A percentile compares a stretch with the other conserved stretches of the same genome.
These are phyloP conservation scores for Ascaphus truei DNA, from an alignment of 2,113 vertebrate species.

Conservation along the genomic window DNA sequence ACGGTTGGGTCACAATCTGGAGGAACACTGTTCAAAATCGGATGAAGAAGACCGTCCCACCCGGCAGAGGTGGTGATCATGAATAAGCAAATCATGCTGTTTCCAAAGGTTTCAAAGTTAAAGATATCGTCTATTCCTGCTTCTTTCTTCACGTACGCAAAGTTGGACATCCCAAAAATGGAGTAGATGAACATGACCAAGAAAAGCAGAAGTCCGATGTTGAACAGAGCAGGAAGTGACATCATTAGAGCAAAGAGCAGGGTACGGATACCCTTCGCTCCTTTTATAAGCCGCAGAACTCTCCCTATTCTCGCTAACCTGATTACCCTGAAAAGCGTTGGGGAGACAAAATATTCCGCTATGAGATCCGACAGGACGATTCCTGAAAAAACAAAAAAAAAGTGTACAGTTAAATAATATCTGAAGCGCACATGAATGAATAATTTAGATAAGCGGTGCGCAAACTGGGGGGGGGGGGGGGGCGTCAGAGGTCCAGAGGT, in stretches of 20 bases:
- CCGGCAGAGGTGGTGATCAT: conserved; percentile 92
- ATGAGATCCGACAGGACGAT: conserved; percentile 89
- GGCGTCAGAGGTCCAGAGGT: too few species aligned
- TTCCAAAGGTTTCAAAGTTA: conserved; percentile 95
- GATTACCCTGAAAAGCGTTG: conserved; percentile 94
- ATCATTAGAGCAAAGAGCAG: conserved; percentile 97
- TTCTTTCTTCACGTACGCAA: conserved; percentile 90
- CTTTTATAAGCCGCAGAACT: conserved; percentile 87
- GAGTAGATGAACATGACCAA: conserved; percentile 98
- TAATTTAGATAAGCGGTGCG: too few species aligned
- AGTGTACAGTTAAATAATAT: not conserved
- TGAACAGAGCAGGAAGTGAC: conserved; percentile 96
- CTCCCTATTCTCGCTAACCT: conserved; percentile 90
- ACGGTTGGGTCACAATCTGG: conserved; percentile 86
- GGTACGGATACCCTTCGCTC: conserved; percentile 92
- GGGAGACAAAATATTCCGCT: conserved; percentile 96
- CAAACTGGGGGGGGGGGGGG: too few species aligned
- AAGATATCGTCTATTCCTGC: conserved; percentile 92
- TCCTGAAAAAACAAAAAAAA: conserved; percentile 62
- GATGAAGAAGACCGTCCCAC: conserved; percentile 89
- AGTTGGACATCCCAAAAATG: conserved; percentile 98
- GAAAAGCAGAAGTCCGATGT: conserved; percentile 94
- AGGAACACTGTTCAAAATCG: conserved; percentile 82
- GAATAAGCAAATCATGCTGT: conserved; percentile 95
- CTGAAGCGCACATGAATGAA: too few species aligned